Percentiles rank a stretch among this genome's conserved stretches.
Evolutionary conservation across 2,888 invertebrate genomes (phyloP).

Genomic region (Odontocerum albicorne): DNA sequence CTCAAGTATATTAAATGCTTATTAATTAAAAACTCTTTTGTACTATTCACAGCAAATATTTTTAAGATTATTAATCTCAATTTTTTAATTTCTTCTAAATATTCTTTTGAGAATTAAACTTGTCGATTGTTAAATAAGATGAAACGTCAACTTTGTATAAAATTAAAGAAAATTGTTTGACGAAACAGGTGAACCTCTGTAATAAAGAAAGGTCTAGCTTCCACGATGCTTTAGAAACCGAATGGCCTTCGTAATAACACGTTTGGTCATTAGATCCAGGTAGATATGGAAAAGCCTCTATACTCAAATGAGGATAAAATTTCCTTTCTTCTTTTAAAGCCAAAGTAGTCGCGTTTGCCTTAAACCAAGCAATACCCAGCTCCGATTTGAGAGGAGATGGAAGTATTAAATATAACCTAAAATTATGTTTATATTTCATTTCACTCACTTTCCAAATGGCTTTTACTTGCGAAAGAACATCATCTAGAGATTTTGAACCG

Average conservation of each 20-base stretch:
- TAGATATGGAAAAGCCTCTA: conserved; percentile 70
- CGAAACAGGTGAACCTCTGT: conserved; percentile 42
- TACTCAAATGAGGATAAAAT: conserved; percentile 77
- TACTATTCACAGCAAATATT: not conserved
- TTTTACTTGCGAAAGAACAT: conserved; percentile 59
- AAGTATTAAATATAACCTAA: conserved; percentile 69
- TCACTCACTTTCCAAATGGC: conserved; percentile 62
- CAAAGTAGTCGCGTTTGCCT: conserved; percentile 48
- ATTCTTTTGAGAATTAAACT: conserved; percentile 5
- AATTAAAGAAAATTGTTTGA: conserved; percentile 51
- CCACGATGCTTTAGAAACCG: conserved; percentile 19
- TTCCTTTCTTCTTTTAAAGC: conserved; percentile 55
- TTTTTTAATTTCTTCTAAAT: conserved; percentile 6
- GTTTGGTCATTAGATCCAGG: conserved; percentile 40
- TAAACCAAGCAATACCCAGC: conserved; percentile 51
- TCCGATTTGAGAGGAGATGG: conserved; percentile 67
- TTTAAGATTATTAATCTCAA: not conserved
- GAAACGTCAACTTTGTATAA: conserved; percentile 46
- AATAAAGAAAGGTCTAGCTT: conserved; percentile 19
- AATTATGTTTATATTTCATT: conserved; percentile 59
- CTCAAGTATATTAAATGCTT: too few relatives aligned
- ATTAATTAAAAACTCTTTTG: too few relatives aligned
- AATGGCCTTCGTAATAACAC: conserved; percentile 22
- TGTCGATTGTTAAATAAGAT: conserved; percentile 25
- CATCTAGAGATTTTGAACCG: conserved; percentile 62